phyloP scores from a whole-genome alignment of 2,113 vertebrate genomes.

The Odocoileus hemionus region DNA sequence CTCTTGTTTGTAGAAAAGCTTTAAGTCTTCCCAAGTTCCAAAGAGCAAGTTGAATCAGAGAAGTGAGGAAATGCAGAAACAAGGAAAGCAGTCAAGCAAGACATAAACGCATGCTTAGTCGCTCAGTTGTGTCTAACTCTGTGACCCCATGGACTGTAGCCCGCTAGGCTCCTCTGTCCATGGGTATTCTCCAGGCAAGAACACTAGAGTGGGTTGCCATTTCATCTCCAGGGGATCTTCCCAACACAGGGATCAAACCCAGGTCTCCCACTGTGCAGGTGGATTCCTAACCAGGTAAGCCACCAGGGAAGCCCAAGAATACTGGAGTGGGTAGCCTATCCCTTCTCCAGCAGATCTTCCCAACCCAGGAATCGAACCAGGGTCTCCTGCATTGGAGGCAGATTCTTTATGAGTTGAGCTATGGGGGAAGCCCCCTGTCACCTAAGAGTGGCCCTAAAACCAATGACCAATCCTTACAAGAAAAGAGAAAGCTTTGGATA shows the following conservation, averaged over 20 bases:
- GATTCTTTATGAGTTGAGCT: background rate
- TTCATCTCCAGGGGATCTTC: background rate
- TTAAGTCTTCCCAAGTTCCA: background rate
- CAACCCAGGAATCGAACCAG: background rate
- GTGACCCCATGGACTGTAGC: background rate
- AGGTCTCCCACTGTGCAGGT: background rate
- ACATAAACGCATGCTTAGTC: rapidly evolving
- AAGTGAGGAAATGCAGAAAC: background rate
- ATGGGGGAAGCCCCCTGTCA: background rate
- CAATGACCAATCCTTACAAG: background rate
- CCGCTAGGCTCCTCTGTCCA: background rate
- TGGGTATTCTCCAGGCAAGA: background rate
- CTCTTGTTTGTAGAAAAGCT: background rate
- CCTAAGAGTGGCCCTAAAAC: background rate
- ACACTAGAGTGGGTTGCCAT: background rate
- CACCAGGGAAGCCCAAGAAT: background rate
- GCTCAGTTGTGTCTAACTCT: background rate
- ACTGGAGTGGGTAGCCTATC: background rate
- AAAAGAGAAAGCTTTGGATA: background rate
- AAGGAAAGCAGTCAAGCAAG: background rate
- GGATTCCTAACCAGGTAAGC: background rate
- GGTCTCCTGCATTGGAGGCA: background rate
- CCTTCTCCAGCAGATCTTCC: background rate
- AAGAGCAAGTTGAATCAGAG: background rate
- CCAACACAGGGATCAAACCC: background rate